A percentile compares a stretch with the other conserved stretches of the same genome.
phyloP scores from a whole-genome alignment of 2,888 invertebrate genomes.

The Meandrusa payeni region DNA sequence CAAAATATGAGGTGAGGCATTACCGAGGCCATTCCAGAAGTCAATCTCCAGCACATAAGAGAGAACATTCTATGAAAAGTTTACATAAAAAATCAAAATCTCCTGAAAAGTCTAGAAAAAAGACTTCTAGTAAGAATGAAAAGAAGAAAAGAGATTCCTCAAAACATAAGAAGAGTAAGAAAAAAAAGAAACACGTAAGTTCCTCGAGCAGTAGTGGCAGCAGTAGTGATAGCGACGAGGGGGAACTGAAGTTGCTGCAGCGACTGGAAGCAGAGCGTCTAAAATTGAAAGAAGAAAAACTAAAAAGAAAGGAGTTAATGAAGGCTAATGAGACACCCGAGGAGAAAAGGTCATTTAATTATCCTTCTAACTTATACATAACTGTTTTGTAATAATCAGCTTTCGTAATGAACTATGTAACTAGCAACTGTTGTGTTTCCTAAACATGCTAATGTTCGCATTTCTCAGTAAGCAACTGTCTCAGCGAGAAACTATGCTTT shows the following conservation, averaged over 20 bases:
- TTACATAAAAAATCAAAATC: constrained; percentile 37
- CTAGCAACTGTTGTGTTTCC: too few relatives aligned
- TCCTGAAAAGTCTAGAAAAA: constrained; percentile 35
- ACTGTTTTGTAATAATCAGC: too few relatives aligned
- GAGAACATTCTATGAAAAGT: constrained; percentile 36
- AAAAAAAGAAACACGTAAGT: constrained; percentile 48
- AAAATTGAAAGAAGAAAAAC: constrained; percentile 83
- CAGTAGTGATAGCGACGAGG: constrained; percentile 68
- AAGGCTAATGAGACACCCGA: constrained; percentile 97
- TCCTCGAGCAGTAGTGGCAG: constrained; percentile 50
- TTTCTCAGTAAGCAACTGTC: too few relatives aligned
- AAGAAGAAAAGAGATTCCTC: constrained; percentile 32
- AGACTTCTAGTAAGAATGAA: constrained; percentile 43
- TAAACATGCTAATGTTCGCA: too few relatives aligned
- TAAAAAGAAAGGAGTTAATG: constrained; percentile 85
- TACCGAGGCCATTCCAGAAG: constrained; percentile 43
- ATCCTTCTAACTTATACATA: too few relatives aligned
- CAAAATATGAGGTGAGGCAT: constrained; percentile 44
- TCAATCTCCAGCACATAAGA: constrained; percentile 41
- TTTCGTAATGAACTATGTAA: too few relatives aligned
- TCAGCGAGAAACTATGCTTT: too few relatives aligned
- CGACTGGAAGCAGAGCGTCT: constrained; percentile 87
- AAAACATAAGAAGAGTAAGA: constrained; percentile 52
- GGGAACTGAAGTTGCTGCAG: constrained; percentile 84
- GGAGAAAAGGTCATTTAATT: constrained; percentile 88